These are phyloP conservation scores for Falco concolor DNA, from an alignment of 2,797 vertebrate species.

Conservation along the genomic window DNA sequence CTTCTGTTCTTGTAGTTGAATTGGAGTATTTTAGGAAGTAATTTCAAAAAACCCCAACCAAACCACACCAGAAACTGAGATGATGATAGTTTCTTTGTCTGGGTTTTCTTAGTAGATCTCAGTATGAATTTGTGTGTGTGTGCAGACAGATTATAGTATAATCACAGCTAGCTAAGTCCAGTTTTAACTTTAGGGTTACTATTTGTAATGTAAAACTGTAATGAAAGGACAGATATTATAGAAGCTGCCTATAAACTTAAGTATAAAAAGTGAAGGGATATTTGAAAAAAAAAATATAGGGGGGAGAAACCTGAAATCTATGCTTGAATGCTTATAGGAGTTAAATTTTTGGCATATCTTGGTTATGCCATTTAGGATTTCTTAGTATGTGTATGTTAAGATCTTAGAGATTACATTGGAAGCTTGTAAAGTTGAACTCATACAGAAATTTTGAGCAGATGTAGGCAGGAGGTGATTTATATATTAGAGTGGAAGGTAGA, in stretches of 20 bases:
- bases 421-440: not conserved
- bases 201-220: not conserved
- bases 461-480: not conserved
- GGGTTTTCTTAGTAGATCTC: not conserved
- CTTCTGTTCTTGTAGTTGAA: not conserved
- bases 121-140: too few species aligned
- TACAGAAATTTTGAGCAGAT: not conserved
- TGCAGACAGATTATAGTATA: not conserved
- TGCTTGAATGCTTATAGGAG: not conserved
- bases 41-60: not conserved
- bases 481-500: not conserved
- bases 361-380: not conserved
- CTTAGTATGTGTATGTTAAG: accelerated
- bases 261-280: not conserved
- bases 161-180: not conserved
- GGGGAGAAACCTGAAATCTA: not conserved
- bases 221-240: not conserved
- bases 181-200: not conserved
- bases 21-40: not conserved
- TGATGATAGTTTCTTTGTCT: not conserved
- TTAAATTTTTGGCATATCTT: not conserved
- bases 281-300: accelerated
- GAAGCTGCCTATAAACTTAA: not conserved
- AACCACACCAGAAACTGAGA: not conserved
- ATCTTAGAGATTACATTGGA: not conserved